Conservation (phyloP, 2,797 vertebrate species). For the Arnoldichthys spilopterus region DNA sequence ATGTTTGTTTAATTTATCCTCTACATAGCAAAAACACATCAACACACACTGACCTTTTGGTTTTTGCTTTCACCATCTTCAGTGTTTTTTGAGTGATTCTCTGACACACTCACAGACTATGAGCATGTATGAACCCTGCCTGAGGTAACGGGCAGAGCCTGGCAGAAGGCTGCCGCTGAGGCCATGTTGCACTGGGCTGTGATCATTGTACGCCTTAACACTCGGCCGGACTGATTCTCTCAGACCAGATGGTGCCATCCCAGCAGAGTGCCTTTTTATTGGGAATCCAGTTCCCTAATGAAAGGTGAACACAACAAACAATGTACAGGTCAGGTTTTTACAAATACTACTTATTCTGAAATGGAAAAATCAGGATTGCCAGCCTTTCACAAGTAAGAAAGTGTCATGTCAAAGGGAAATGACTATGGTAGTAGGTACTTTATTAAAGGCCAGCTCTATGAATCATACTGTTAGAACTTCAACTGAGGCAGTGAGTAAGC, state of each 20-base stretch:
- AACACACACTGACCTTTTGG: not conserved
- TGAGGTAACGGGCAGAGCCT: conserved; percentile 51
- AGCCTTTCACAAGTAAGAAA: not conserved
- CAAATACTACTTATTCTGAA: not conserved
- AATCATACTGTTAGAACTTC: not conserved
- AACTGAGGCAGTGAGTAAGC: not conserved
- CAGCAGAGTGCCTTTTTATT: conserved; percentile 51
- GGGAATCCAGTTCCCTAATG: conserved; percentile 44
- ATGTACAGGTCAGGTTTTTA: conserved; percentile 50
- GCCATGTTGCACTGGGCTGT: conserved; percentile 59
- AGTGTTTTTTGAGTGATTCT: not conserved
- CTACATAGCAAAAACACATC: not conserved
- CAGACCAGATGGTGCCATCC: conserved; percentile 67
- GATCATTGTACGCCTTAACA: conserved; percentile 61
- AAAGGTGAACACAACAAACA: conserved; percentile 33
- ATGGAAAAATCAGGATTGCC: not conserved
- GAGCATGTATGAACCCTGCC: conserved; percentile 43
- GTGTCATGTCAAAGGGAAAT: not conserved
- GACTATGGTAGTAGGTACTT: not conserved
- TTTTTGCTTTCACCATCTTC: not conserved
- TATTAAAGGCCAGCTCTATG: not conserved
- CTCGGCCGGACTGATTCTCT: conserved; percentile 66
- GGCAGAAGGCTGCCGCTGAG: conserved; percentile 60
- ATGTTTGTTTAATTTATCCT: not conserved
- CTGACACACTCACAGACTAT: not conserved